phyloP scores from a whole-genome alignment of 1,140 invertebrate genomes.

The Zaprionus kolodkinae region DNA sequence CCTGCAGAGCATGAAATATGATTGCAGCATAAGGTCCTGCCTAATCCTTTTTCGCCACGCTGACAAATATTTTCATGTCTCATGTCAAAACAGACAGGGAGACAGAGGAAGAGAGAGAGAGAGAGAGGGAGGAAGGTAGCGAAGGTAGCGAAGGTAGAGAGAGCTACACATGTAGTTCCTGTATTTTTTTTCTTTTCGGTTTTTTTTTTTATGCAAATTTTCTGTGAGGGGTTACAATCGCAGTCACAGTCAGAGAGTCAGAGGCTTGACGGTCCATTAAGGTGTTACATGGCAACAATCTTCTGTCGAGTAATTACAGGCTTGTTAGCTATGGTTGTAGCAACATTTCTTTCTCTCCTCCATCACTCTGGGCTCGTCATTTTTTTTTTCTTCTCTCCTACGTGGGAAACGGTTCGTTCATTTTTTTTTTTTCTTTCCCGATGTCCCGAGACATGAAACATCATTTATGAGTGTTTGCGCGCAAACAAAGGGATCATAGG shows the following conservation, averaged over 20 bases:
- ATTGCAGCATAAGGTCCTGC: constrained; percentile 41
- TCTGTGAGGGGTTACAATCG: constrained; percentile 34
- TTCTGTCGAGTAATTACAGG: constrained; percentile 75
- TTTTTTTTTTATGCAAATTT: constrained; percentile 69
- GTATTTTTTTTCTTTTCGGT: constrained; percentile 5
- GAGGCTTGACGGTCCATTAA: constrained; percentile 61
- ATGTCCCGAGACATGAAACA: constrained; percentile 38
- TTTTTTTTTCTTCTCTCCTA: constrained; percentile 42
- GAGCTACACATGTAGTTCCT: constrained; percentile 10
- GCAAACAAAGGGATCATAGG: constrained; percentile 60
- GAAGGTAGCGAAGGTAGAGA: neutral
- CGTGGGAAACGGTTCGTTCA: constrained; percentile 71
- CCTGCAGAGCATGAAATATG: constrained; percentile 57
- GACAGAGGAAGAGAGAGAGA: neutral
- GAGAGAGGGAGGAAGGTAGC: neutral
- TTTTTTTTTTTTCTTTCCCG: constrained; percentile 22
- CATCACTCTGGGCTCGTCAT: constrained; percentile 17
- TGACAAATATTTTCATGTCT: constrained; percentile 75
- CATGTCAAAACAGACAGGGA: constrained; percentile 66
- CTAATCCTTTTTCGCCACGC: constrained; percentile 40
- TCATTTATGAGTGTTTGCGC: constrained; percentile 65
- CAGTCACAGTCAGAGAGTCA: constrained; percentile 11
- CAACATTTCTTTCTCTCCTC: constrained; percentile 50
- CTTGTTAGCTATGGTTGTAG: constrained; percentile 81
- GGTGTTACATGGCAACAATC: constrained; percentile 76